These are phyloP conservation scores for Xenopus borealis DNA, from an alignment of 2,113 vertebrate genomes.

Conservation along the genomic window DNA sequence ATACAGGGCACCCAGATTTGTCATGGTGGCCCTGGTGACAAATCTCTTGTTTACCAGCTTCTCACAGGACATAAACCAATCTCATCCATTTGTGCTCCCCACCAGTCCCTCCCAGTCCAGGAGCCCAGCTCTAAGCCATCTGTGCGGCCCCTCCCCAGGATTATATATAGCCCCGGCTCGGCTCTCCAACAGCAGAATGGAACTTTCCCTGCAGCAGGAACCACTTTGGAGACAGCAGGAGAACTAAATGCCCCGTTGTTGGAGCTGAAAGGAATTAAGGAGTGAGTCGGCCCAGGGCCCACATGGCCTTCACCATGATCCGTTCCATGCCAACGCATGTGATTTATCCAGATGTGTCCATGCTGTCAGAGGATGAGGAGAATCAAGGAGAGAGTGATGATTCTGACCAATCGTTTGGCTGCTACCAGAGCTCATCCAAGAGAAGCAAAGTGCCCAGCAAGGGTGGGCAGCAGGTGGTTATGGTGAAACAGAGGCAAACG, in stretches of 20 bases:
- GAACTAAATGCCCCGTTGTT: conserved; percentile 21
- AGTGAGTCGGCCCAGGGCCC: not conserved
- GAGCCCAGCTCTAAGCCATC: too few species aligned
- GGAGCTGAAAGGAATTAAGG: conserved; percentile 6
- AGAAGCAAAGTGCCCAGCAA: conserved; percentile 67
- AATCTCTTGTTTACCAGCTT: too few species aligned
- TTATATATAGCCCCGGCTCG: conserved; percentile 49
- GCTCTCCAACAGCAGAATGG: conserved; percentile 41
- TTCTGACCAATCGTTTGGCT: conserved; percentile 86
- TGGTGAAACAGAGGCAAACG: conserved; percentile 84
- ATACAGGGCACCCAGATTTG: too few species aligned
- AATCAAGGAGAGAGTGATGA: conserved; percentile 82
- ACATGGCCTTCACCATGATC: conserved; percentile 91
- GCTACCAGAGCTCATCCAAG: conserved; percentile 69
- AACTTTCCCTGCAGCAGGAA: conserved; percentile 31
- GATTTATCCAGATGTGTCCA: conserved; percentile 60
- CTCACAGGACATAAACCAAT: too few species aligned
- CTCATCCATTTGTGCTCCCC: too few species aligned
- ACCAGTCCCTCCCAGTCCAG: too few species aligned
- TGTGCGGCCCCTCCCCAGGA: conserved; percentile 51
- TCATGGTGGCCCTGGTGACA: too few species aligned
- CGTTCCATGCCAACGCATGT: conserved; percentile 84
- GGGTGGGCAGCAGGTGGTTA: conserved; percentile 57
- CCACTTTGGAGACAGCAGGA: conserved; percentile 31
- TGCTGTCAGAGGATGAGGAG: conserved; percentile 76